These are phyloP conservation scores for Iguana delicatissima DNA, from an alignment of 2,797 vertebrate genomes.

Conservation along the genomic window DNA sequence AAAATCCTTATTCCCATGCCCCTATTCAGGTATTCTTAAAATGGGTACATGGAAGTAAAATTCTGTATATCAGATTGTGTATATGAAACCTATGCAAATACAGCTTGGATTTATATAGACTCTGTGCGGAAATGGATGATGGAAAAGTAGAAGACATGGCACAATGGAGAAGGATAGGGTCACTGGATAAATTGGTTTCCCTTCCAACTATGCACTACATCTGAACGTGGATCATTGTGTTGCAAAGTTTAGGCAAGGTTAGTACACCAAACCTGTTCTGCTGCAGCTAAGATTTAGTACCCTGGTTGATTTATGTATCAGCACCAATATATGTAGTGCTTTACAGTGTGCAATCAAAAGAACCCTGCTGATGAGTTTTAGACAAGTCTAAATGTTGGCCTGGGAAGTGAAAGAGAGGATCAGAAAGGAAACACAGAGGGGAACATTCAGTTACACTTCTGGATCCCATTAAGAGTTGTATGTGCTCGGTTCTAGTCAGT, in stretches of 20 bases:
- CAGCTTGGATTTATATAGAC: neutral
- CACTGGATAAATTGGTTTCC: neutral
- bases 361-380: neutral
- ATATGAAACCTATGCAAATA: neutral
- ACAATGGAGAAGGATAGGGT: neutral
- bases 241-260: neutral
- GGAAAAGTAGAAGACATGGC: neutral
- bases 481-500: neutral
- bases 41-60: conserved; percentile 3
- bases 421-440: neutral
- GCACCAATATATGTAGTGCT: neutral
- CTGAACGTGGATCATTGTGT: neutral
- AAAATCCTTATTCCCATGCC: neutral
- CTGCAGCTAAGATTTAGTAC: neutral
- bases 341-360: neutral
- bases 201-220: neutral
- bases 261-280: neutral
- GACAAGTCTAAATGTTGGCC: neutral
- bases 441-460: neutral
- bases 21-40: neutral
- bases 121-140: neutral
- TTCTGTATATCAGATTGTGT: neutral
- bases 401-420: neutral
- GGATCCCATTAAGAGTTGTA: neutral
- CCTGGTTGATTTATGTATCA: neutral